Percentiles rank a stretch among this genome's conserved stretches.
Conservation (phyloP, 2,888 invertebrate genomes). For the Achlya flavicornis region DNA sequence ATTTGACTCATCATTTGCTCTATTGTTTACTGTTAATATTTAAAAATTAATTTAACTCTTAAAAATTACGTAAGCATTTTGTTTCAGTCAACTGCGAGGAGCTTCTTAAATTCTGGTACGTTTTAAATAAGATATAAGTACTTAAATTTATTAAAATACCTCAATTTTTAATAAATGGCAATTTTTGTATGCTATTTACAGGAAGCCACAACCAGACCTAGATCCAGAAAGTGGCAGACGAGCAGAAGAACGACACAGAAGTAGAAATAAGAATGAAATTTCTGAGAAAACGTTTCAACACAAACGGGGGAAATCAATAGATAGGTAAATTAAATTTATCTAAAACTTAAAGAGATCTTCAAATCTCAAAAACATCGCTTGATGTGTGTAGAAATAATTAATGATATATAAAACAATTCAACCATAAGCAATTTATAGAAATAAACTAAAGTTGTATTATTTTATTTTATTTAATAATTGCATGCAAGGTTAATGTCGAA, state of each 20-base stretch:
- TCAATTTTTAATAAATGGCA: not conserved
- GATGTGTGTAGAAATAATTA: too few species aligned
- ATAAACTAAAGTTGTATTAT: too few species aligned
- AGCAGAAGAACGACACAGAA: not conserved
- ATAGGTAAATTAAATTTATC: not conserved
- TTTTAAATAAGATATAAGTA: not conserved
- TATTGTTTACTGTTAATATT: too few species aligned
- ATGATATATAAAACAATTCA: too few species aligned
- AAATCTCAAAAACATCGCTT: too few species aligned
- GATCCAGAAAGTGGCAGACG: not conserved
- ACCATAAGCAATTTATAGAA: too few species aligned
- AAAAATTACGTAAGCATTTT: too few species aligned
- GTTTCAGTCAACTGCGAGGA: slow-evolving; percentile 20
- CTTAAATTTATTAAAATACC: too few species aligned
- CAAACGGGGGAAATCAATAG: not conserved
- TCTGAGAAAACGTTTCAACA: not conserved
- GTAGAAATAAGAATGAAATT: not conserved
- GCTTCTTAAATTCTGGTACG: slow-evolving; percentile 16
- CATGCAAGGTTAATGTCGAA: too few species aligned
- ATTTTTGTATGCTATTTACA: slow-evolving; percentile 19
- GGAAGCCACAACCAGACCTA: slow-evolving; percentile 28
- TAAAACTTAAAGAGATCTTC: not conserved
- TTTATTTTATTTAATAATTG: too few species aligned
- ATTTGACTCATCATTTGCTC: too few species aligned
- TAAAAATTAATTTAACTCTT: too few species aligned